Percentiles rank a stretch among this genome's conserved stretches.
Conservation (phyloP, 2,797 vertebrate genomes). For the Urophycis tenuis region DNA sequence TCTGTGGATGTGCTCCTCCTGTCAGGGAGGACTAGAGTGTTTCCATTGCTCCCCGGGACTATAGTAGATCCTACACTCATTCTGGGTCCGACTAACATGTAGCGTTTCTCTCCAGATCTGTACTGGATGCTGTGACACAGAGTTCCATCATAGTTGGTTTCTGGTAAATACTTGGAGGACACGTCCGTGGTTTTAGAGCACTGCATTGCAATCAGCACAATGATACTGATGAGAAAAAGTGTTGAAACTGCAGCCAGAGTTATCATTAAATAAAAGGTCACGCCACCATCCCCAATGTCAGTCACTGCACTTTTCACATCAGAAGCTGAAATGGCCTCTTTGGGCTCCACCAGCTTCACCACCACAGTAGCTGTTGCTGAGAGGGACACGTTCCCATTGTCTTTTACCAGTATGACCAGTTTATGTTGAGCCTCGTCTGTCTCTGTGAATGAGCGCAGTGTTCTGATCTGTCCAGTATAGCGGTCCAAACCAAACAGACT, state of each 20-base stretch:
- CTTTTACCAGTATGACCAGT: conserved; percentile 50
- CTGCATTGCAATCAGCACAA: conserved; percentile 52
- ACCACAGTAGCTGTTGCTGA: conserved; percentile 54
- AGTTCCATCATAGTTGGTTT: conserved; percentile 52
- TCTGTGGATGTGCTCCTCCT: not conserved
- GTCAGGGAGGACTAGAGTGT: not conserved
- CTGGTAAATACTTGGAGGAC: conserved; percentile 47
- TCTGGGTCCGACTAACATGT: not conserved
- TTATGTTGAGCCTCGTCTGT: conserved; percentile 54
- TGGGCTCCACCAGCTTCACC: conserved; percentile 52
- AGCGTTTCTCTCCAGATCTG: conserved; percentile 27
- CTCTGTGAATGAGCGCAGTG: conserved; percentile 51
- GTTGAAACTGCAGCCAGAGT: conserved; percentile 50
- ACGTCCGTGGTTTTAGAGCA: conserved; percentile 48
- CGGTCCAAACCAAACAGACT: conserved; percentile 51
- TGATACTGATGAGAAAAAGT: conserved; percentile 53
- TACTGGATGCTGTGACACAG: conserved; percentile 63
- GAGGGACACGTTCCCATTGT: conserved; percentile 53
- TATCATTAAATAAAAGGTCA: conserved; percentile 51
- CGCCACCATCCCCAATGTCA: conserved; percentile 24
- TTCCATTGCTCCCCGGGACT: too few relatives aligned
- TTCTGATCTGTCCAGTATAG: conserved; percentile 55
- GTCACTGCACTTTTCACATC: conserved; percentile 37
- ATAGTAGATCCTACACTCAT: not conserved
- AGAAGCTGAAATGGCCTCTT: conserved; percentile 54